Evolutionary conservation across 2,888 invertebrate genomes (phyloP), one percentile per base, ranked within the genome.

Genomic region (Cheiracanthium punctorium): DNA sequence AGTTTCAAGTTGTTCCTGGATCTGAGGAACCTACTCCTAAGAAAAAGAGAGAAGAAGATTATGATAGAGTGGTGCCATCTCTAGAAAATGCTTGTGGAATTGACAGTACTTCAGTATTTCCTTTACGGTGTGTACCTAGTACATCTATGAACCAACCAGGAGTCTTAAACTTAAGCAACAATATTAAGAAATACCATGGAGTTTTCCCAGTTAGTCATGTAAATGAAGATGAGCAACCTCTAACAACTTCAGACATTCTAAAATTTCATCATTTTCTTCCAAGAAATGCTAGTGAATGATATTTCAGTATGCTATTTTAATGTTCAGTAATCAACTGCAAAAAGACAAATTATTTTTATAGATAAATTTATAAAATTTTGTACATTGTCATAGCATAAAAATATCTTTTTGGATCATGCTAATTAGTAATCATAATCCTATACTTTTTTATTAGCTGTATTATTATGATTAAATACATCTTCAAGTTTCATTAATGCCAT

Each of bases 151-250:
- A 58, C 5, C 20, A 2, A 24, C 1, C 20, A 5, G 24, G 24
- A 24, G 5, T 58, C 24, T 17, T 58, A 24, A 12, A 58, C 5
- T 24, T 24, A 7, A 7, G 17, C 48, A 58, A 24, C 2, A 7
- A 5, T 58, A 5, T 58, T 58, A 24, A 24, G 1, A 20, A 58
- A 12, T 24, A 58, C 48, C 48, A 17, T n/a, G 88, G 87, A 52
- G 33, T 73, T 43, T 87, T 90, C 81, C 88, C 90, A 74, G 82
- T 90, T 20, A 67, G 88, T 30, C 87, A 90, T 65, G 82, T 90
- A 75, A 76, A 88, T 52, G 89, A 89, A 73, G 89, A 89, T 77
- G 89, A 89, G 29, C 81, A 88, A 17, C 89, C 88, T 28, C 74
- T 89, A 52, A 90, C 88, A 12, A 75, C 80, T 14, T 64, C 86